Percentiles rank a stretch among this genome's conserved stretches.
Conservation (phyloP, 2,113 vertebrate genomes). For the Diadophis punctatus region DNA sequence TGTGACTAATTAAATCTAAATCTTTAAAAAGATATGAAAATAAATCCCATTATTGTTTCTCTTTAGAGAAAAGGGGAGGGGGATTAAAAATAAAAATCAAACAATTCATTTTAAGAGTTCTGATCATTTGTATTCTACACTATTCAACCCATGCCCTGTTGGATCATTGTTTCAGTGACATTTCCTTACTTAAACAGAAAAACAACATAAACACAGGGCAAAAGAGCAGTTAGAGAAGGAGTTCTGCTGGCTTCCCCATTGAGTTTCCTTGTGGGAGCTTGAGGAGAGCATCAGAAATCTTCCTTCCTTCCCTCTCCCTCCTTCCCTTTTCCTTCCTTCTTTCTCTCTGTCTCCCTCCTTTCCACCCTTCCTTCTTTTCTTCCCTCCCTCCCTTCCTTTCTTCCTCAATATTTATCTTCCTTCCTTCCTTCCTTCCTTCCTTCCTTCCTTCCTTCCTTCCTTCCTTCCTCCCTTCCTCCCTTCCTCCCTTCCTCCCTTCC, state of each 20-base stretch:
- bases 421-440: too few species aligned
- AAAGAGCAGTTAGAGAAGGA: not conserved
- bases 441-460: too few species aligned
- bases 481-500: too few species aligned
- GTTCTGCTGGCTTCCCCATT: not conserved
- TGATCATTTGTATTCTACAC: not conserved
- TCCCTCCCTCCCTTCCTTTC: too few species aligned
- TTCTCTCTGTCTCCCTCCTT: not conserved
- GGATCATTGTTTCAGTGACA: not conserved
- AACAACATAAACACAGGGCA: not conserved
- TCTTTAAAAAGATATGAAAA: conserved; percentile 14
- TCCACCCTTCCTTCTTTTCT: too few species aligned
- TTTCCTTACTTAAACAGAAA: not conserved
- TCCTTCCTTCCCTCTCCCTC: not conserved
- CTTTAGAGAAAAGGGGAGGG: not conserved
- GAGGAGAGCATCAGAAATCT: not conserved
- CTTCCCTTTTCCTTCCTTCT: not conserved
- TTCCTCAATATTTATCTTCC: too few species aligned
- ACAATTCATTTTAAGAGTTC: not conserved
- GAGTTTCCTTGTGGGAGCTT: not conserved
- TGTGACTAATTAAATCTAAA: conserved; percentile 23
- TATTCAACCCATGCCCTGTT: not conserved
- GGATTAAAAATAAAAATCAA: not conserved
- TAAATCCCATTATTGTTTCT: not conserved
- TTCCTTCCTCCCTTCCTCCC: too few species aligned